Evolutionary conservation across 2,888 invertebrate species (phyloP), one percentile per base, ranked within the genome.

Genomic region (Hydroisotoma schaefferi): DNA sequence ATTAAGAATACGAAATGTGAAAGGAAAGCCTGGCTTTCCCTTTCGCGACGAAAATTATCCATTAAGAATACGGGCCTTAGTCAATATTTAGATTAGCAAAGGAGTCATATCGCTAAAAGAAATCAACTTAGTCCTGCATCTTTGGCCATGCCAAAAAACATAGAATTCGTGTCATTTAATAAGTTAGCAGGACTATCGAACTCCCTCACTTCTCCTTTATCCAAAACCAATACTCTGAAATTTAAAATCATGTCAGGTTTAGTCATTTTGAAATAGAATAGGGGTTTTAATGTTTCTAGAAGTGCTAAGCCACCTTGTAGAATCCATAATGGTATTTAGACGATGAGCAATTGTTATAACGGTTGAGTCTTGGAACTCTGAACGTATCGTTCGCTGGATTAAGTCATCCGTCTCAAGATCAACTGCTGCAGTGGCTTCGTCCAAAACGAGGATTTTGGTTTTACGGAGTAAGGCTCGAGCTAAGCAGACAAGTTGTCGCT

Each of bases 321-420:
- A 90, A 80, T 93, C 92, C 84, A 94, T 83, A 73, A 94, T 92
- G 25, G 94, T 94, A 78, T 94, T 93, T 63, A 94, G 83, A 18
- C 94, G 84, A 80, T 94, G 94, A 38, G 94, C 94, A 76, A 94
- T 94, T 1, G 93, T 94, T 25, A 94, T 82, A 53, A 94, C 87
- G 3, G 94, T 94, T 78, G 90, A 90, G 63, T 88, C 83, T 62
- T 82, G 84, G 77, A 94, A 94, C 77, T 94, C 89, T 25, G 85
- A 83, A 23, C 88, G 84, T 75, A 94, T 94, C 0, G 75, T 75
- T 68, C 84, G 83, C 81, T 87, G 87, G 75, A 93, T 92, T 61
- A 92, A 83, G 74, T 90, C 89, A 77, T 93, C 92, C 0, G 92
- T 93, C 81, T 91, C 91, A 68, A 92, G 80, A 80, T 93, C 93